Percentiles rank a stretch among this genome's conserved stretches.
phyloP scores from a whole-genome alignment of 2,113 vertebrate species.

The Polypterus bichir region DNA sequence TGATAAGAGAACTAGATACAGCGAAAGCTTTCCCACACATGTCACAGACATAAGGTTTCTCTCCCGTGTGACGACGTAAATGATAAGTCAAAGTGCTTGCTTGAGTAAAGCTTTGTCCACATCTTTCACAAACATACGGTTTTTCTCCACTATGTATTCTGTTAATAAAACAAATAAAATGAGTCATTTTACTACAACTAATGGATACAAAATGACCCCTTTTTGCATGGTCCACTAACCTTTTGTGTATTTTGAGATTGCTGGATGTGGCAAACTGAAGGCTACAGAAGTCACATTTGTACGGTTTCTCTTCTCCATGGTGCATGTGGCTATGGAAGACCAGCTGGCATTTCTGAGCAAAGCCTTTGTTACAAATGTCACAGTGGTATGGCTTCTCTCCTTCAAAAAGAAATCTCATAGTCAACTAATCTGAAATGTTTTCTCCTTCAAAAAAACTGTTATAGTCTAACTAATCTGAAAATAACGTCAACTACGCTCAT shows the following conservation, averaged over 20 bases:
- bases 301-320: constrained; percentile 79
- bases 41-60: constrained; percentile 66
- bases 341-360: constrained; percentile 80
- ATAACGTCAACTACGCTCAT: too few species aligned
- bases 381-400: constrained; percentile 76
- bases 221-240: constrained; percentile 36
- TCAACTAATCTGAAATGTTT: too few species aligned
- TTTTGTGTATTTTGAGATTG: constrained; percentile 78
- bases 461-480: too few species aligned
- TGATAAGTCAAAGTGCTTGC: constrained; percentile 68
- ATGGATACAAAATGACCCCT: neutral
- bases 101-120: constrained; percentile 63
- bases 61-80: constrained; percentile 62
- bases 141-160: constrained; percentile 73
- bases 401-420: constrained; percentile 17
- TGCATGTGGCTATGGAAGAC: constrained; percentile 84
- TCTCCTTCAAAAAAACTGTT: constrained; percentile 42
- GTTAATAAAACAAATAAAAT: neutral
- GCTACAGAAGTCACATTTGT: constrained; percentile 72
- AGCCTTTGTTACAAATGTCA: constrained; percentile 68
- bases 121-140: constrained; percentile 67
- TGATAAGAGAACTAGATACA: constrained; percentile 69
- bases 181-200: too few species aligned
- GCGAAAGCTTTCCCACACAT: constrained; percentile 67
- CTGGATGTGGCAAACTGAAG: constrained; percentile 78